These are phyloP conservation scores for Condylura cristata DNA, from an alignment of 2,113 vertebrate genomes.

Conservation along the genomic window DNA sequence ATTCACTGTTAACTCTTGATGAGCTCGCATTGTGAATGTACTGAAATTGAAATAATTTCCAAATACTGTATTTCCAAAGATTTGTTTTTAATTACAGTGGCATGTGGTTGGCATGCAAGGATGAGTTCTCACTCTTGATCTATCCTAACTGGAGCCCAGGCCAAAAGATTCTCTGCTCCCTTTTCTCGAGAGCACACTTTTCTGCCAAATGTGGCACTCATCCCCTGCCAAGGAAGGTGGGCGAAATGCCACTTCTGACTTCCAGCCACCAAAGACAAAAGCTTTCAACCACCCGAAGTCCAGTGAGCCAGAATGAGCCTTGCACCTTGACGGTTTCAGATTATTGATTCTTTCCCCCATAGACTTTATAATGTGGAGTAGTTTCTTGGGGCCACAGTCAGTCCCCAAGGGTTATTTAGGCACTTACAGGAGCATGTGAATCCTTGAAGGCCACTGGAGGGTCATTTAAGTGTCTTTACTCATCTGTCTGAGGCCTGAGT, in stretches of 20 bases:
- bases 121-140: constrained; percentile 43
- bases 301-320: not conserved
- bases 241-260: constrained; percentile 64
- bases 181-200: constrained; percentile 65
- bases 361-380: constrained; percentile 25
- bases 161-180: constrained; percentile 49
- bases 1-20: constrained; percentile 69
- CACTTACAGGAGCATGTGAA: constrained; percentile 39
- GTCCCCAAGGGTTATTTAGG: constrained; percentile 27
- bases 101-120: constrained; percentile 60
- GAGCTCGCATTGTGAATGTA: constrained; percentile 25
- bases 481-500: constrained; percentile 36
- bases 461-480: constrained; percentile 49
- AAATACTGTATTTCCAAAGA: constrained; percentile 78
- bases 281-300: constrained; percentile 35
- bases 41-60: constrained; percentile 65
- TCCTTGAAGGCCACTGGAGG: constrained; percentile 23
- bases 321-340: constrained; percentile 45
- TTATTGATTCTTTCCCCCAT: constrained; percentile 28
- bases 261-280: constrained; percentile 54
- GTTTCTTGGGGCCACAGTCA: constrained; percentile 24
- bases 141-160: constrained; percentile 12
- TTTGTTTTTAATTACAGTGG: constrained; percentile 76
- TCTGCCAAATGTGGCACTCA: constrained; percentile 57
- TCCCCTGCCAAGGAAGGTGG: constrained; percentile 66